These are phyloP conservation scores for Nannoperca obscura DNA, from an alignment of 2,797 vertebrate species.

Conservation along the genomic window DNA sequence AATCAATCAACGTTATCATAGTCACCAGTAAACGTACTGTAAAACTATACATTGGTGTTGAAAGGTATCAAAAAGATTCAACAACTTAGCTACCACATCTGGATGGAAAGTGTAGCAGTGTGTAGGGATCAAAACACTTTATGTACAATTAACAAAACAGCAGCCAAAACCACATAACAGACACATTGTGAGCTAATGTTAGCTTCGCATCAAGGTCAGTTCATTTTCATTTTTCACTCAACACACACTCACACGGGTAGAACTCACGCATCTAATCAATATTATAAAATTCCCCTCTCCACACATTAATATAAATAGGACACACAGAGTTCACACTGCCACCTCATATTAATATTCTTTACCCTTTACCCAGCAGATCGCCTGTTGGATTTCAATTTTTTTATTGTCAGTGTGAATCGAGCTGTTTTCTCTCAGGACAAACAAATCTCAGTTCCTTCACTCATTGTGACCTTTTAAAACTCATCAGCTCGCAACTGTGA, in stretches of 20 bases:
- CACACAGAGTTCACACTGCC: constrained; percentile 25
- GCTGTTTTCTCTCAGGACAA: constrained; percentile 3
- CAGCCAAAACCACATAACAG: constrained; percentile 45
- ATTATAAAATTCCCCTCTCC: constrained; percentile 26
- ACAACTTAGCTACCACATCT: constrained; percentile 12
- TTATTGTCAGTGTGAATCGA: constrained; percentile 13
- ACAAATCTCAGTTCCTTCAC: constrained; percentile 20
- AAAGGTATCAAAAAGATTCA: constrained; percentile 19
- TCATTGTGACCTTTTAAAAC: constrained; percentile 54
- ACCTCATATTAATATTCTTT: constrained; percentile 33
- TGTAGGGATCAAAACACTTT: constrained; percentile 31
- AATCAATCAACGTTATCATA: constrained; percentile 16
- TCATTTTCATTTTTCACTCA: constrained; percentile 49
- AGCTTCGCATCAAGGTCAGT: constrained; percentile 31
- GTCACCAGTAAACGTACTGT: constrained; percentile 44
- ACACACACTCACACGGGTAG: constrained; percentile 12
- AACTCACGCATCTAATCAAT: constrained; percentile 18
- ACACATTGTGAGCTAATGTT: constrained; percentile 15
- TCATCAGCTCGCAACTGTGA: constrained; percentile 13
- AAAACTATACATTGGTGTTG: constrained; percentile 23
- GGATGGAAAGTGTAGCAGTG: constrained; percentile 19
- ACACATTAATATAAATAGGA: constrained; percentile 45
- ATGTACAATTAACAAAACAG: constrained; percentile 38
- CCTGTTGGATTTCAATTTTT: constrained; percentile 1
- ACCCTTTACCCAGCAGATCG: constrained; percentile 13